These are phyloP conservation scores for Meloe dianella DNA, from an alignment of 2,888 invertebrate species.

Conservation along the genomic window DNA sequence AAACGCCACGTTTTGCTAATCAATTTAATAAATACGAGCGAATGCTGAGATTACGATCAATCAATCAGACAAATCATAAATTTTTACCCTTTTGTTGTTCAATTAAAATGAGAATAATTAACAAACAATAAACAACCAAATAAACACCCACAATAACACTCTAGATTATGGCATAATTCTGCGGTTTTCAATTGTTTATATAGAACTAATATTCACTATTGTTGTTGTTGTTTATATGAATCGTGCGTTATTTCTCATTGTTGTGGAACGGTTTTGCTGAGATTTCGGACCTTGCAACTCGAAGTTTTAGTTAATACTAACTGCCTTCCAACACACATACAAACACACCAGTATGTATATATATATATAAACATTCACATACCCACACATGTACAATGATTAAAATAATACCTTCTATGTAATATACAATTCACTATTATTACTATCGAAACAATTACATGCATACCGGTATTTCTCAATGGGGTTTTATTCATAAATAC, in stretches of 20 bases:
- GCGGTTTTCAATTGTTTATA: neutral
- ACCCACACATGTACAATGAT: neutral
- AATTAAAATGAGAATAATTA: neutral
- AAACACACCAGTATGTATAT: slow-evolving; percentile 12
- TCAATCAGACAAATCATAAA: neutral
- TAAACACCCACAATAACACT: slow-evolving; percentile 5
- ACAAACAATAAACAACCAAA: neutral
- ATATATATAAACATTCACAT: slow-evolving; percentile 2
- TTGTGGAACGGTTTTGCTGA: slow-evolving; percentile 16
- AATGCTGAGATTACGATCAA: neutral
- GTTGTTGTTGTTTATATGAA: neutral
- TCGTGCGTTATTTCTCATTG: slow-evolving; percentile 11
- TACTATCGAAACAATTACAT: neutral
- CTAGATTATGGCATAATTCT: slow-evolving; percentile 14
- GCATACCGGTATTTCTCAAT: neutral
- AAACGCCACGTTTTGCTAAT: too few relatives aligned
- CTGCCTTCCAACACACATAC: slow-evolving; percentile 41
- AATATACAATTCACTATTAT: neutral
- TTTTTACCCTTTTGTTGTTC: neutral
- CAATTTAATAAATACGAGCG: neutral
- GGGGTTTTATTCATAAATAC: neutral
- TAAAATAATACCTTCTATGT: neutral
- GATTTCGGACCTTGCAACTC: slow-evolving; percentile 41
- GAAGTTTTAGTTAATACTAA: slow-evolving; percentile 41
- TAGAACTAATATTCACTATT: neutral